Percentiles rank a stretch among this genome's conserved stretches.
phyloP scores from a whole-genome alignment of 2,888 invertebrate species.

The Schizaphis graminum region DNA sequence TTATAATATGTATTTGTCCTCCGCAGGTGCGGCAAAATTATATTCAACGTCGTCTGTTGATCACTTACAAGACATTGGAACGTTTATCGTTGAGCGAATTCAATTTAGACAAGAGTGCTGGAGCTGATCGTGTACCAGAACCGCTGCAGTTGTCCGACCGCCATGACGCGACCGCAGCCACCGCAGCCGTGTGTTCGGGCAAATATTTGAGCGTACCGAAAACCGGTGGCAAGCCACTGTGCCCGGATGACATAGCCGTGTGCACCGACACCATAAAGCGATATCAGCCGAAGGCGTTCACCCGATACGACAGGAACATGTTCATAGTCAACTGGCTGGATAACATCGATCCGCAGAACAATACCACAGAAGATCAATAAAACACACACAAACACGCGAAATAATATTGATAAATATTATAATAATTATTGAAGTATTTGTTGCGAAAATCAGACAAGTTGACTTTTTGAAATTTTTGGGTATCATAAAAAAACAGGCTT shows the following conservation, averaged over 20 bases:
- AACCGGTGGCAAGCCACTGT: slow-evolving; percentile 50
- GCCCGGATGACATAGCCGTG: slow-evolving; percentile 75
- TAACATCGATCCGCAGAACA: slow-evolving; percentile 80
- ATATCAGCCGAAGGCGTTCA: slow-evolving; percentile 74
- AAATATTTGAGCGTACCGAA: slow-evolving; percentile 44
- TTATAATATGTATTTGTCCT: background rate
- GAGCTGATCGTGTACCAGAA: slow-evolving; percentile 70
- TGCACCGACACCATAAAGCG: slow-evolving; percentile 75
- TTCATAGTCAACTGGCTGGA: slow-evolving; percentile 96
- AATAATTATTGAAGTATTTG: background rate
- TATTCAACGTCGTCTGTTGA: slow-evolving; percentile 82
- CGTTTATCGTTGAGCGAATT: slow-evolving; percentile 88
- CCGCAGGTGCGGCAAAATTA: slow-evolving; percentile 84
- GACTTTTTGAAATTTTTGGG: background rate
- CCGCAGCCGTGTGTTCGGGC: slow-evolving; percentile 69
- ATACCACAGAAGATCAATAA: background rate
- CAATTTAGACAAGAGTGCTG: slow-evolving; percentile 78
- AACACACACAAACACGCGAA: background rate
- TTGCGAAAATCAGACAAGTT: background rate
- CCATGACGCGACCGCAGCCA: slow-evolving; percentile 69
- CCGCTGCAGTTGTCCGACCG: slow-evolving; percentile 72
- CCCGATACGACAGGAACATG: slow-evolving; percentile 93
- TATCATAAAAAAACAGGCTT: background rate
- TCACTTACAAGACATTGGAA: slow-evolving; percentile 85
- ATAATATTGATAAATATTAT: no score